phyloP scores from a whole-genome alignment of 2,888 invertebrate genomes.

The Xanthia togata region DNA sequence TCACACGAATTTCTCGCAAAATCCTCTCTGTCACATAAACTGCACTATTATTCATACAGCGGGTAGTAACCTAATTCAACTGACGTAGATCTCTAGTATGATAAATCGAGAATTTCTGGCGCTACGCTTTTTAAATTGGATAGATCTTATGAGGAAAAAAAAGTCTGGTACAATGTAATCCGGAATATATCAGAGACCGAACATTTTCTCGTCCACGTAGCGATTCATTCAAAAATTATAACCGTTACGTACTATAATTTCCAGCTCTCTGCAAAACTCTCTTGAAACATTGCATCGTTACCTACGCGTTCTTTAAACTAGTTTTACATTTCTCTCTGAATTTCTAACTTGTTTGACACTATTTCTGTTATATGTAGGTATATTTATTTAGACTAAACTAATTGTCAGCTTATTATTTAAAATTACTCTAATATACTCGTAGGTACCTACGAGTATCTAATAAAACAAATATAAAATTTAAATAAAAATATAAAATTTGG shows the following conservation, averaged over 20 bases:
- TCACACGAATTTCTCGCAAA: slow-evolving; percentile 81
- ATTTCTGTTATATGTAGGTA: neutral
- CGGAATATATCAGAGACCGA: neutral
- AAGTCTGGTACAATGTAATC: neutral
- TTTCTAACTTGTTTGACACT: no score
- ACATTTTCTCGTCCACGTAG: neutral
- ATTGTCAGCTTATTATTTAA: no score
- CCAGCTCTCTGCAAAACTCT: no score
- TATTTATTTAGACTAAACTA: no score
- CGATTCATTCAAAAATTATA: neutral
- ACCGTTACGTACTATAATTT: neutral
- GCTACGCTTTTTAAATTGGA: slow-evolving; percentile 61
- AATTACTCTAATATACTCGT: no score
- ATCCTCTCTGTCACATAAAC: slow-evolving; percentile 83
- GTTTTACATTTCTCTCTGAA: no score
- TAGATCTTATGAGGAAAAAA: slow-evolving; percentile 25
- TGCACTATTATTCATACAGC: slow-evolving; percentile 84
- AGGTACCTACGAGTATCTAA: no score
- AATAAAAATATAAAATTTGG: no score
- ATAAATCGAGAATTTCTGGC: slow-evolving; percentile 77
- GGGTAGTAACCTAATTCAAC: slow-evolving; percentile 77
- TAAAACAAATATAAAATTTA: no score
- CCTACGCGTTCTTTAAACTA: neutral
- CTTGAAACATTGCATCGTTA: neutral
- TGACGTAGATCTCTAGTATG: slow-evolving; percentile 79